Percentiles rank a stretch among this genome's conserved stretches.
Conservation (phyloP, 2,113 vertebrate species). For the Phyllostomus discolor region DNA sequence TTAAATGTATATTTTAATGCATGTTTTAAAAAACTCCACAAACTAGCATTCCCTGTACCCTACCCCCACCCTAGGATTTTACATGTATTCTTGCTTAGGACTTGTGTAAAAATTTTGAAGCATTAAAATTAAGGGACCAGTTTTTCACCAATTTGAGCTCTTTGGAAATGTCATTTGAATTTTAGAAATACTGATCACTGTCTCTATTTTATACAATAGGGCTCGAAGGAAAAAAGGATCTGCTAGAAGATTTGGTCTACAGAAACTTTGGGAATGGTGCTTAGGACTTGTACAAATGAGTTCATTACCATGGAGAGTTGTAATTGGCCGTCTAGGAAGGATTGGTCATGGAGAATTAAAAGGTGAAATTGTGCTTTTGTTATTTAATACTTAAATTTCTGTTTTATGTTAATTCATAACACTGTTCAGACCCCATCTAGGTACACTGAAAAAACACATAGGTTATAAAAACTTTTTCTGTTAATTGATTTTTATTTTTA, state of each 20-base stretch:
- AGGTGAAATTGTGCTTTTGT: slow-evolving; percentile 81
- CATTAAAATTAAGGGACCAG: slow-evolving; percentile 9
- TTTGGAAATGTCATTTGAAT: neutral
- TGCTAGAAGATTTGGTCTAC: slow-evolving; percentile 93
- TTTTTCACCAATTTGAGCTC: neutral
- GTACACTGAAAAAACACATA: slow-evolving; percentile 6
- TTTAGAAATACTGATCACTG: slow-evolving; percentile 15
- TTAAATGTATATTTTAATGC: neutral
- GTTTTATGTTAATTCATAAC: neutral
- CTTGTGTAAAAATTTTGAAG: neutral
- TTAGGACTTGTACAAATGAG: slow-evolving; percentile 97
- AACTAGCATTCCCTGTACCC: neutral
- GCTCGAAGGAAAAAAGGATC: slow-evolving; percentile 99
- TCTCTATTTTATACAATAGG: slow-evolving; percentile 74
- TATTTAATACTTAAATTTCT: slow-evolving; percentile 9
- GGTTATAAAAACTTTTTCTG: neutral
- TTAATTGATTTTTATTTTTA: neutral
- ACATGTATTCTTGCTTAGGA: neutral
- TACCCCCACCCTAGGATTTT: neutral
- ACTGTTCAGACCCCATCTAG: neutral
- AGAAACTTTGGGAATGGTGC: slow-evolving; percentile 99
- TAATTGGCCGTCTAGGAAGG: slow-evolving; percentile 96
- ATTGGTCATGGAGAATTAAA: slow-evolving; percentile 97
- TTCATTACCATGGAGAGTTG: slow-evolving; percentile 97
- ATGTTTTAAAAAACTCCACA: neutral